A percentile compares a stretch with the other conserved stretches of the same genome.
Evolutionary conservation across 2,888 invertebrate genomes (phyloP).

Genomic region (Hirtodrosophila alboralis): DNA sequence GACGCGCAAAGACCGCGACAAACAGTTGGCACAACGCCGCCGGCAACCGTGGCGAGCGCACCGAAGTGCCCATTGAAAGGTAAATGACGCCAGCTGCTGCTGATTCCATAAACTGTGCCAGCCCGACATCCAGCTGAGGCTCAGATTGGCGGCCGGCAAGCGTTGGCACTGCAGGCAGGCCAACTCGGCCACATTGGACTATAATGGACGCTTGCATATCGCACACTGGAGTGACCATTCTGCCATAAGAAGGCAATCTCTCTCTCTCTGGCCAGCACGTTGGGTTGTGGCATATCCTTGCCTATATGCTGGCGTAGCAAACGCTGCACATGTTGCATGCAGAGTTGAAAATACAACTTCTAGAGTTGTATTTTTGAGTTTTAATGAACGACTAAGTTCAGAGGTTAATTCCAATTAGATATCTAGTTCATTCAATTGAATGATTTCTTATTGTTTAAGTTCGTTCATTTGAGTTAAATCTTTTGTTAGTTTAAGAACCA

Average conservation of each 20-base stretch:
- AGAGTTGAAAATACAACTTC: constrained; percentile 38
- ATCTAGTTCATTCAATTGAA: too few relatives aligned
- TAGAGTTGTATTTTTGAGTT: constrained; percentile 1
- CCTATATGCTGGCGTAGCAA: constrained; percentile 87
- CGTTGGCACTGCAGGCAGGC: constrained; percentile 90
- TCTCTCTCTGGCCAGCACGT: constrained; percentile 87
- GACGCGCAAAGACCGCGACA: constrained; percentile 88
- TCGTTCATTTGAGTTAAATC: too few relatives aligned
- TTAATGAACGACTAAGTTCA: too few relatives aligned
- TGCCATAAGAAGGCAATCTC: constrained; percentile 90
- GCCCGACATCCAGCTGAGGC: constrained; percentile 86
- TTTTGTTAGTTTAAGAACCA: too few relatives aligned
- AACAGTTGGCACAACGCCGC: constrained; percentile 88
- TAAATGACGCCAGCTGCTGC: constrained; percentile 88
- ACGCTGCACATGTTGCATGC: constrained; percentile 84
- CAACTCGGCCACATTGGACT: constrained; percentile 92
- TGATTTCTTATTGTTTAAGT: too few relatives aligned
- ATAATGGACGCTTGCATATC: constrained; percentile 89
- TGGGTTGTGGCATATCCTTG: constrained; percentile 86
- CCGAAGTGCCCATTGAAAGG: constrained; percentile 92
- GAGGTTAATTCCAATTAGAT: too few relatives aligned
- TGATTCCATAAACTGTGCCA: constrained; percentile 88
- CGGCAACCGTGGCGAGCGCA: constrained; percentile 90
- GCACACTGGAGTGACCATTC: constrained; percentile 90
- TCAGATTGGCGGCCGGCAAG: constrained; percentile 85